phyloP scores from a whole-genome alignment of 2,113 vertebrate species.

The Raja brachyura region DNA sequence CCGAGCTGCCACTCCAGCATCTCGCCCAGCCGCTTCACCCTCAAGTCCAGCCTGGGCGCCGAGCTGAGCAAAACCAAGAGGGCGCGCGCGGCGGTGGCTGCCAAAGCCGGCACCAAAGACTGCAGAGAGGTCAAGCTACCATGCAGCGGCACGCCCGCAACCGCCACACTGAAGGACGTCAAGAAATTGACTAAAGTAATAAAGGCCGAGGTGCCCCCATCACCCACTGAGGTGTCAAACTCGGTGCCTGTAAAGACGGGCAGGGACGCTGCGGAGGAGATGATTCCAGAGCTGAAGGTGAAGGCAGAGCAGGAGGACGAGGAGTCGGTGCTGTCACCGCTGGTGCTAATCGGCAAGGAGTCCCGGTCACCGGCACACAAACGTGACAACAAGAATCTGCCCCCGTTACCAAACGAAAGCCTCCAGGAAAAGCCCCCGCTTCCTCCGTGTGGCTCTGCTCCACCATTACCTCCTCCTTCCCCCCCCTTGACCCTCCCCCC shows the following conservation, averaged over 20 bases:
- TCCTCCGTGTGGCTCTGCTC: constrained; percentile 52
- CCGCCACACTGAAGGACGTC: constrained; percentile 45
- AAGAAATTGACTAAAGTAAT: constrained; percentile 57
- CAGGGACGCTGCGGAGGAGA: not conserved
- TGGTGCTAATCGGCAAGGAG: constrained; percentile 54
- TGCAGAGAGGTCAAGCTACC: constrained; percentile 62
- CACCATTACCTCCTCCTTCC: constrained; percentile 55
- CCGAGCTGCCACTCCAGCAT: constrained; percentile 80
- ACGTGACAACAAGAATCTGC: constrained; percentile 55
- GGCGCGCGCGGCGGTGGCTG: constrained; percentile 78
- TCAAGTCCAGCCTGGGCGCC: constrained; percentile 88
- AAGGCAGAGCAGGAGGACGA: not conserved
- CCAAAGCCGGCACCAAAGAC: constrained; percentile 67
- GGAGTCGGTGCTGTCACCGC: constrained; percentile 37
- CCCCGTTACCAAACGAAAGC: constrained; percentile 60
- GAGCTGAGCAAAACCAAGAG: constrained; percentile 89
- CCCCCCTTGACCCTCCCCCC: constrained; percentile 52
- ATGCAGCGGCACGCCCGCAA: constrained; percentile 47
- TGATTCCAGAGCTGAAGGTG: not conserved
- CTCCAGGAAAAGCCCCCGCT: constrained; percentile 58
- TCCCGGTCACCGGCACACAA: constrained; percentile 49
- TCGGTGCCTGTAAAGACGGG: constrained; percentile 35
- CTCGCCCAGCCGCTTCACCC: constrained; percentile 75
- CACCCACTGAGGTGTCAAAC: constrained; percentile 54
- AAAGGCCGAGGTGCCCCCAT: constrained; percentile 57